These are phyloP conservation scores for Nephrocerus scutellatus DNA, from an alignment of 2,888 invertebrate genomes.

Conservation along the genomic window DNA sequence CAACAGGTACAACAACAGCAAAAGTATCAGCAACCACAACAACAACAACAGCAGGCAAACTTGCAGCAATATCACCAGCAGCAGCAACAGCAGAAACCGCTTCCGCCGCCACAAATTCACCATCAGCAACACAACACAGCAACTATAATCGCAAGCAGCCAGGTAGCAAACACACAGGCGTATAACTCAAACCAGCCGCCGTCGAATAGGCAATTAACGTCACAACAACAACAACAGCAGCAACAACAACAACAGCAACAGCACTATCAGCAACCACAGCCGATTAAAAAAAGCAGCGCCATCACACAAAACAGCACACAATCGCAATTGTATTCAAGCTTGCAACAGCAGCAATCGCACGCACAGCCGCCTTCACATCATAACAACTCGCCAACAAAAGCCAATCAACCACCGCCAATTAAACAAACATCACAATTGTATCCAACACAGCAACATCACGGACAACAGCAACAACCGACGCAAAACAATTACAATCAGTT, in stretches of 20 bases:
- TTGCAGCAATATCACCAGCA: conserved; percentile 24
- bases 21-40: conserved; percentile 31
- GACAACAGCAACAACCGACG: conserved; percentile 22
- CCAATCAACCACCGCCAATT: conserved; percentile 35
- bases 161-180: conserved; percentile 30
- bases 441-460: conserved; percentile 41
- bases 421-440: conserved; percentile 47
- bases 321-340: conserved; percentile 22
- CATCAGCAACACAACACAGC: conserved; percentile 41
- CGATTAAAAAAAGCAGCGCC: conserved; percentile 23
- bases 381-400: conserved; percentile 28
- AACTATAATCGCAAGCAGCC: conserved; percentile 41
- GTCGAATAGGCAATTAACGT: no score
- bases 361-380: conserved; percentile 25
- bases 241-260: conserved; percentile 29
- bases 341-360: conserved; percentile 25
- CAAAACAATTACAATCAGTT: conserved; percentile 39
- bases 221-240: conserved; percentile 21
- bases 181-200: conserved; percentile 25
- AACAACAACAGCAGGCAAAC: conserved; percentile 27
- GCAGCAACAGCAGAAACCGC: conserved; percentile 25
- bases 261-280: conserved; percentile 22
- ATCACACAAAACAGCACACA: conserved; percentile 25
- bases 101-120: conserved; percentile 22
- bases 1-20: conserved; percentile 27